phyloP scores from a whole-genome alignment of 2,797 vertebrate genomes.

The Aeoliscus strigatus region DNA sequence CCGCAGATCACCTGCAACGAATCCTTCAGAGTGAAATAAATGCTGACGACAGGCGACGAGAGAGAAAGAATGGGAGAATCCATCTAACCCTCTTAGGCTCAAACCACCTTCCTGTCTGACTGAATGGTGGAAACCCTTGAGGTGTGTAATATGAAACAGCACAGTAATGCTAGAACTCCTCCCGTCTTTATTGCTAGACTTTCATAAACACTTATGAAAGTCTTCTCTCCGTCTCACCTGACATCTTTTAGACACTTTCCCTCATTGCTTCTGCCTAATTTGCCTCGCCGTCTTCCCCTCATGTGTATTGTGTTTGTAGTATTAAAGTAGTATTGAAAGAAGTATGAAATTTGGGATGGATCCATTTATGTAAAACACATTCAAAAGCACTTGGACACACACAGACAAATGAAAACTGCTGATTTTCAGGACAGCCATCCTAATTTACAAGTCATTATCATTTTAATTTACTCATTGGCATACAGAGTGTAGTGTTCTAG shows the following conservation, averaged over 20 bases:
- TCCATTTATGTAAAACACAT: no score
- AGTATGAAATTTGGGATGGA: no score
- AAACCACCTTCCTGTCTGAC: constrained; percentile 26
- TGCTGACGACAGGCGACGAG: constrained; percentile 47
- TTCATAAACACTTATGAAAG: constrained; percentile 18
- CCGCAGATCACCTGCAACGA: constrained; percentile 51
- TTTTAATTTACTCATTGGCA: no score
- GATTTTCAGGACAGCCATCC: no score
- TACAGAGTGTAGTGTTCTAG: no score
- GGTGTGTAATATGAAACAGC: constrained; percentile 40
- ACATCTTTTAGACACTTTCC: constrained; percentile 4
- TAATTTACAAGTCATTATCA: no score
- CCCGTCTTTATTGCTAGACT: constrained; percentile 28
- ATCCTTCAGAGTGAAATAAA: constrained; percentile 52
- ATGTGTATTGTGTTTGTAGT: no score
- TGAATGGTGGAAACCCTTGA: constrained; percentile 19
- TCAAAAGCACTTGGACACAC: no score
- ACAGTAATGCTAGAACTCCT: constrained; percentile 14
- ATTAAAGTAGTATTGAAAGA: no score
- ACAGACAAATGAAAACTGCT: no score
- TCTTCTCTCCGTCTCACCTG: constrained; percentile 9
- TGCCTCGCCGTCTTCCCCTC: background rate
- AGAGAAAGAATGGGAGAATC: constrained; percentile 33
- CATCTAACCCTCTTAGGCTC: constrained; percentile 41
- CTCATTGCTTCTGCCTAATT: constrained; percentile 2